Conservation (phyloP, 2,113 vertebrate genomes). For the Empidonax traillii region DNA sequence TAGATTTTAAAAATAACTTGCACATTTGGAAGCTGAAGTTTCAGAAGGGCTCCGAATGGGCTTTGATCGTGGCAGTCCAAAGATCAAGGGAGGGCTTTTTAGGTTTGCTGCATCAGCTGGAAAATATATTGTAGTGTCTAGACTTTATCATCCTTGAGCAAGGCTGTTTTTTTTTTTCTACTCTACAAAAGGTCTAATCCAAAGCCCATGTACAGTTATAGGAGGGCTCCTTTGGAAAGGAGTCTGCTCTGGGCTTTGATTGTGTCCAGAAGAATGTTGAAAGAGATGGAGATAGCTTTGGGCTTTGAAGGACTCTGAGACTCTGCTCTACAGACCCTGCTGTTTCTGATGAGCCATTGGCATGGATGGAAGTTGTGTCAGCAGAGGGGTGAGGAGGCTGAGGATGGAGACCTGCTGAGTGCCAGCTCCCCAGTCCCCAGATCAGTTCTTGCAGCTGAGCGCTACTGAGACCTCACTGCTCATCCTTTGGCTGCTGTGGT, state of each 20-base stretch:
- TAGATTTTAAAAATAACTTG: constrained; percentile 67
- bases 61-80: constrained; percentile 52
- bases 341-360: background rate
- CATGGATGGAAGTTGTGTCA: background rate
- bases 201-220: background rate
- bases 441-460: background rate
- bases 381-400: background rate
- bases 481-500: background rate
- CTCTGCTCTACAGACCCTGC: background rate
- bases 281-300: background rate
- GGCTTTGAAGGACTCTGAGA: background rate
- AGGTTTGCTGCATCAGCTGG: constrained; percentile 56
- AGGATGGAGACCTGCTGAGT: background rate
- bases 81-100: constrained; percentile 53
- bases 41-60: constrained; percentile 45
- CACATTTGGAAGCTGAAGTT: constrained; percentile 60
- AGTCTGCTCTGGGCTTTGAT: background rate
- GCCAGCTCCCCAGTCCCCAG: background rate
- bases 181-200: constrained; percentile 11
- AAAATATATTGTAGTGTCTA: constrained; percentile 57
- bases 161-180: background rate
- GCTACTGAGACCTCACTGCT: background rate
- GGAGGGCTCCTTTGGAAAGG: background rate
- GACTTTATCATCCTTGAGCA: constrained; percentile 37
- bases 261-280: background rate